These are phyloP conservation scores for Aplochiton taeniatus DNA, from an alignment of 2,797 vertebrate species.

Conservation along the genomic window DNA sequence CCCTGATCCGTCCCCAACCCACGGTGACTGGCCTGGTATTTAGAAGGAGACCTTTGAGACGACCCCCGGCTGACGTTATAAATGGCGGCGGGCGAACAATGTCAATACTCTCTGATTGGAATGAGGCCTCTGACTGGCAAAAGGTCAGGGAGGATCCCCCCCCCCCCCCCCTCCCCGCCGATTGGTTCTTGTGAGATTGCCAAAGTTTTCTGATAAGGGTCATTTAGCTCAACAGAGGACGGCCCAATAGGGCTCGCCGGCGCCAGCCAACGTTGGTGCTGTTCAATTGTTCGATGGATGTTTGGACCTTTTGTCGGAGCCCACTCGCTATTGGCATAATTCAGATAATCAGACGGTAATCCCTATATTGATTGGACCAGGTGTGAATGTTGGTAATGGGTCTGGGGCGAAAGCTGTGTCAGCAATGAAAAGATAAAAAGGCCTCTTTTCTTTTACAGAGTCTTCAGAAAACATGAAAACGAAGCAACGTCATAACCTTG, in stretches of 20 bases:
- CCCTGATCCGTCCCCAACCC: conserved; percentile 34
- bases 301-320: neutral
- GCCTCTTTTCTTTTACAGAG: too few relatives aligned
- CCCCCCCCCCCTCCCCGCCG: conserved; percentile 13
- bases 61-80: conserved; percentile 58
- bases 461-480: too few relatives aligned
- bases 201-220: conserved; percentile 72
- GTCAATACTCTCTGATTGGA: conserved; percentile 76
- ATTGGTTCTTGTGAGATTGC: neutral
- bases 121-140: conserved; percentile 66
- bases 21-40: conserved; percentile 70
- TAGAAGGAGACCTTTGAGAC: conserved; percentile 61
- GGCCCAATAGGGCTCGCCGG: conserved; percentile 35
- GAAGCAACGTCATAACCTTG: too few relatives aligned
- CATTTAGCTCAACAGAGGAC: conserved; percentile 52
- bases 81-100: conserved; percentile 69
- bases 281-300: conserved; percentile 14
- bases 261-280: conserved; percentile 47
- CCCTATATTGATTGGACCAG: too few relatives aligned
- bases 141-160: conserved; percentile 69
- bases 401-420: too few relatives aligned
- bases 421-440: too few relatives aligned
- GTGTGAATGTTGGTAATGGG: too few relatives aligned
- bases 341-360: too few relatives aligned
- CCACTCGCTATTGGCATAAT: too few relatives aligned